Evolutionary conservation across 1,140 invertebrate genomes (phyloP).

Genomic region (Zaprionus inermis): DNA sequence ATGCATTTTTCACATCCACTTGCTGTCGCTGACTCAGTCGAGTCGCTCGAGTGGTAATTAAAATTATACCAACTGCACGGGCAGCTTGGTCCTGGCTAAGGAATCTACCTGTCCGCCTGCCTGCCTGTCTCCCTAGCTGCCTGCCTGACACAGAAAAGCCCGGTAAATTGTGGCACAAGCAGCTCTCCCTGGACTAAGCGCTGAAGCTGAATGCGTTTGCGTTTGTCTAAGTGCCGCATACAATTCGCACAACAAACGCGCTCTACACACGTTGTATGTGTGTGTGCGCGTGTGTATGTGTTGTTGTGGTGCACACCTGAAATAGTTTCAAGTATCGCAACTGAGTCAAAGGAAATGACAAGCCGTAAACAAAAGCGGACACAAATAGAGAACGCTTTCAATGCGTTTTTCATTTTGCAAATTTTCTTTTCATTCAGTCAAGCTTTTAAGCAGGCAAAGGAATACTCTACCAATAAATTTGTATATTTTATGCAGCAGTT

Average conservation of each 20-base stretch:
- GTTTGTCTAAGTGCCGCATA: conserved; percentile 43
- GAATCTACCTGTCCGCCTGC: conserved; percentile 9
- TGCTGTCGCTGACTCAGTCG: conserved; percentile 16
- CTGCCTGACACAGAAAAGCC: conserved; percentile 63
- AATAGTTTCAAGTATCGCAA: conserved; percentile 55
- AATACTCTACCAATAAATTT: not conserved
- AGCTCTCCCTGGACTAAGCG: conserved; percentile 17
- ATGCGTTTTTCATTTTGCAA: conserved; percentile 11
- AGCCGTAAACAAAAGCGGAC: conserved; percentile 47
- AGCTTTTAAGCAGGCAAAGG: not conserved
- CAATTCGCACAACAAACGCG: conserved; percentile 38
- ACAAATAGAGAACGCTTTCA: conserved; percentile 22
- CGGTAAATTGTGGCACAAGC: conserved; percentile 47
- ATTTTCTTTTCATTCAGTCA: not conserved
- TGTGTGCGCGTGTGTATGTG: conserved; percentile 6
- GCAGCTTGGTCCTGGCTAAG: conserved; percentile 12
- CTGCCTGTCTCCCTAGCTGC: not conserved
- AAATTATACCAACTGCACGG: conserved; percentile 66
- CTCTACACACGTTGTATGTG: conserved; percentile 11
- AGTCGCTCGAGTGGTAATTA: conserved; percentile 72
- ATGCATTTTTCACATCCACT: conserved; percentile 32
- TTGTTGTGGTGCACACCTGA: conserved; percentile 29
- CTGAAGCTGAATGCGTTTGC: conserved; percentile 28
- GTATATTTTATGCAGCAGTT: no score
- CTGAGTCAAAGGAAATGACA: conserved; percentile 49